Percentiles rank a stretch among this genome's conserved stretches.
Evolutionary conservation across 2,797 vertebrate species (phyloP).

Genomic region (Threskiornis aethiopicus): DNA sequence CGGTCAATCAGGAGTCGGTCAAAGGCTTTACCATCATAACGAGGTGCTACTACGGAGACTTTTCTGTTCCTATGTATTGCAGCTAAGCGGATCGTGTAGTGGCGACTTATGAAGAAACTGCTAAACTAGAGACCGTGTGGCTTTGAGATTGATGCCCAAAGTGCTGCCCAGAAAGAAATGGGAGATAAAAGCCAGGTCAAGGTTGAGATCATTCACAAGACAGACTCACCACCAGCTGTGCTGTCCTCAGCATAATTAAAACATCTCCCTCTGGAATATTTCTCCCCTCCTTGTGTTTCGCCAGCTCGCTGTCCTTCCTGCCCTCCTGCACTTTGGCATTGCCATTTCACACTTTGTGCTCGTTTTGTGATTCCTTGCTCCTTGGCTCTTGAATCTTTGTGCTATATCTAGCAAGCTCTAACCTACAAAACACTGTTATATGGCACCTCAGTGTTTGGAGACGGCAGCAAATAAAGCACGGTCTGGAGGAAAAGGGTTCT

Average conservation of each 20-base stretch:
- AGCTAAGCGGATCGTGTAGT: not conserved
- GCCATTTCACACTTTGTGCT: not conserved
- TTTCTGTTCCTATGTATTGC: not conserved
- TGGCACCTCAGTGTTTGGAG: not conserved
- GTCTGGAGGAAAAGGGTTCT: not conserved
- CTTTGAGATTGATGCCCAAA: not conserved
- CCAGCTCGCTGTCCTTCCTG: not conserved
- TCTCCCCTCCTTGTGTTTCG: not conserved
- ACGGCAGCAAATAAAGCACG: not conserved
- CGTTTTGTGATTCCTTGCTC: not conserved
- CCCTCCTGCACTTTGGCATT: not conserved
- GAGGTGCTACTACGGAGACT: not conserved
- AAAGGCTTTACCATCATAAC: not conserved
- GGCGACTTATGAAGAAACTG: not conserved
- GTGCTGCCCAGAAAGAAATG: not conserved
- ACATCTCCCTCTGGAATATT: not conserved
- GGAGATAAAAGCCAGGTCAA: not conserved
- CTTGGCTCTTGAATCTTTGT: not conserved
- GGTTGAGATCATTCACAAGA: not conserved
- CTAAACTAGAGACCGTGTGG: not conserved
- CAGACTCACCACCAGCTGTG: accelerated
- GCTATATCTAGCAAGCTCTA: not conserved
- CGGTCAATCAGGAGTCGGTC: not conserved
- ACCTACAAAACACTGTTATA: not conserved
- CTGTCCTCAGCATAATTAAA: not conserved